phyloP scores from a whole-genome alignment of 2,888 invertebrate genomes.

The Aphrophora alni region DNA sequence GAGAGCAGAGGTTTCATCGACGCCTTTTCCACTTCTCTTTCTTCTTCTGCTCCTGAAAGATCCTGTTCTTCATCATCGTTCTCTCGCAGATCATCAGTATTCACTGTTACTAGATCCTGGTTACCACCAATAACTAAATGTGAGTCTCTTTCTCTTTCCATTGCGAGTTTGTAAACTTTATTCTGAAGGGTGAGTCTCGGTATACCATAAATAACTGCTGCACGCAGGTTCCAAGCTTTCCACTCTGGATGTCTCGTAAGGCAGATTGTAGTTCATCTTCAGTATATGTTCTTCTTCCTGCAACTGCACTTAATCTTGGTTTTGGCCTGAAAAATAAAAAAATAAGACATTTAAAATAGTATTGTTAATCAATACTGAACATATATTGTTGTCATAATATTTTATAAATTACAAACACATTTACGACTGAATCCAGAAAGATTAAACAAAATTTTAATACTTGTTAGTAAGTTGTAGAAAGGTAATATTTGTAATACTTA shows the following conservation, averaged over 20 bases:
- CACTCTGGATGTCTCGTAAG: conserved; percentile 92
- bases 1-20: conserved; percentile 64
- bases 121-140: conserved; percentile 58
- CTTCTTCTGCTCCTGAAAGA: conserved; percentile 55
- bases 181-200: conserved; percentile 95
- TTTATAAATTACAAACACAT: too few relatives aligned
- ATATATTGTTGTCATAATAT: too few relatives aligned
- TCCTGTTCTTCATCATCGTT: conserved; percentile 61
- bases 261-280: conserved; percentile 94
- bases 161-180: conserved; percentile 86
- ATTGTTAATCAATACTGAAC: too few relatives aligned
- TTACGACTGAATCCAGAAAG: too few relatives aligned
- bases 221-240: conserved; percentile 88
- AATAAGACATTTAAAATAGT: too few relatives aligned
- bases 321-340: conserved; percentile 65
- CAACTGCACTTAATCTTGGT: conserved; percentile 63
- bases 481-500: too few relatives aligned
- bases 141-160: conserved; percentile 74
- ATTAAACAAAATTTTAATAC: too few relatives aligned
- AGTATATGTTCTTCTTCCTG: conserved; percentile 84
- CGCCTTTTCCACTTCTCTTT: conserved; percentile 59
- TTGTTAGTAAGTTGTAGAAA: too few relatives aligned
- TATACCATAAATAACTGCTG: conserved; percentile 95
- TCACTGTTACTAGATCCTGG: conserved; percentile 55
- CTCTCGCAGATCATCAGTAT: conserved; percentile 42